Evolutionary conservation across 2,797 vertebrate genomes (phyloP).

Genomic region (Sitta carolinensis): DNA sequence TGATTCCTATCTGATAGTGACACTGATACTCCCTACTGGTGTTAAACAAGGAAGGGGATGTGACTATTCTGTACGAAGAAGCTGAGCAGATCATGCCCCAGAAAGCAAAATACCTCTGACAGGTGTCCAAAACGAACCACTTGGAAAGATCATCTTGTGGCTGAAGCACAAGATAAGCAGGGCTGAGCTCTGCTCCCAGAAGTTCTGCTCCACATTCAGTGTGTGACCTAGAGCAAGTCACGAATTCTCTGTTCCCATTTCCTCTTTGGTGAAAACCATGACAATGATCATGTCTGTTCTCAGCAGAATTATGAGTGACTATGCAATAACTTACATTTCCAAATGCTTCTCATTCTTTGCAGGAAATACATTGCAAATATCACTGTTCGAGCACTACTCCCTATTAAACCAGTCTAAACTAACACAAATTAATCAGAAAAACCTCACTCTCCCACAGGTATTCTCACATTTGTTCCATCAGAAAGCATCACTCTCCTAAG

Average conservation of each 20-base stretch:
- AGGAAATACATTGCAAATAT: neutral
- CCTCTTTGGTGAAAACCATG: conserved; percentile 32
- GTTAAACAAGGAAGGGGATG: neutral
- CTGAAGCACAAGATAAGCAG: conserved; percentile 29
- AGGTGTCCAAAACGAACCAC: neutral
- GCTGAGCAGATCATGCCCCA: neutral
- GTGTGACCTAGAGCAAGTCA: conserved; percentile 51
- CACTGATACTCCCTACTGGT: neutral
- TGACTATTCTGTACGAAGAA: neutral
- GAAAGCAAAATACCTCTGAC: neutral
- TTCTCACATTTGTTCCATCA: neutral
- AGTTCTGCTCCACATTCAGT: neutral
- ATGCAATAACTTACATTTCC: neutral
- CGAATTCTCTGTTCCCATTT: conserved; percentile 49
- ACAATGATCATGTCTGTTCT: neutral
- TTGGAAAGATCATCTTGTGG: neutral
- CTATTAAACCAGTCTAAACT: neutral
- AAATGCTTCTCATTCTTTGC: neutral
- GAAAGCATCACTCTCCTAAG: neutral
- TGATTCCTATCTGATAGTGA: neutral
- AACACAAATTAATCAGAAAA: neutral
- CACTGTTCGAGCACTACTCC: neutral
- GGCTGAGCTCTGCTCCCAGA: neutral
- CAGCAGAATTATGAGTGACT: neutral
- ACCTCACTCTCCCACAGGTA: neutral